Evolutionary conservation across 2,113 vertebrate genomes (phyloP), one percentile per base, ranked within the genome.

Genomic region (Poeciliopsis occidentalis): DNA sequence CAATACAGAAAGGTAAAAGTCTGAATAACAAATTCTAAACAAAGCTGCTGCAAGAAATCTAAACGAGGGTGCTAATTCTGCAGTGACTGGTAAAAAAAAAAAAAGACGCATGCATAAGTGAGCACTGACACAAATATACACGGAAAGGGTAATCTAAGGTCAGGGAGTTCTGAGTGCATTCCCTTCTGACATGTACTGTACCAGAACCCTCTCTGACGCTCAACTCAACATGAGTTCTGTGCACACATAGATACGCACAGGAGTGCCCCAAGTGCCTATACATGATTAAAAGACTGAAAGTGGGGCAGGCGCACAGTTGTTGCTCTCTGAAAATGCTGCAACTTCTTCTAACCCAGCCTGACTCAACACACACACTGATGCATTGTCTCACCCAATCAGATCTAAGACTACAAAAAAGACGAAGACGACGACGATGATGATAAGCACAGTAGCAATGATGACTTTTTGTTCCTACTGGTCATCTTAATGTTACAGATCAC

Each of bases 281-380:
- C 90, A 91, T 92, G 87, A 93, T 92, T 88, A 90, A 92, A 90
- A 89, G 89, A 82, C 75, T 77, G 69, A 90, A 92, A 93, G 89
- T 93, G 89, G 92, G 90, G 78, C 91, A 92, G 85, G 73, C 31
- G 8, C 84, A 84, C 77, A 83, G 78, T 82, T 75, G 78, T 81
- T 84, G 81, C 89, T 82, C 67, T 75, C 72, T 80, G 78, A 83
- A 88, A 88, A 82, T 63, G 76, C 79, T 76, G 85, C 82, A 80
- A 73, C 65, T 80, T 66, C 78, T 78, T 78, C 82, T 60, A 85
- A 67, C 67, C 61, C 72, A 84, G 41, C 77, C 32, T 71, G 78
- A 57, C 78, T 69, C 51, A 8, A 51, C 61, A 65, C 69, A 44
- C 67, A 51, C 66, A 57, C 15, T 26, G 64, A 47, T n/a, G 44